A percentile compares a stretch with the other conserved stretches of the same genome.
Evolutionary conservation across 2,113 vertebrate species (phyloP).

Genomic region (Corythornis cristatus): DNA sequence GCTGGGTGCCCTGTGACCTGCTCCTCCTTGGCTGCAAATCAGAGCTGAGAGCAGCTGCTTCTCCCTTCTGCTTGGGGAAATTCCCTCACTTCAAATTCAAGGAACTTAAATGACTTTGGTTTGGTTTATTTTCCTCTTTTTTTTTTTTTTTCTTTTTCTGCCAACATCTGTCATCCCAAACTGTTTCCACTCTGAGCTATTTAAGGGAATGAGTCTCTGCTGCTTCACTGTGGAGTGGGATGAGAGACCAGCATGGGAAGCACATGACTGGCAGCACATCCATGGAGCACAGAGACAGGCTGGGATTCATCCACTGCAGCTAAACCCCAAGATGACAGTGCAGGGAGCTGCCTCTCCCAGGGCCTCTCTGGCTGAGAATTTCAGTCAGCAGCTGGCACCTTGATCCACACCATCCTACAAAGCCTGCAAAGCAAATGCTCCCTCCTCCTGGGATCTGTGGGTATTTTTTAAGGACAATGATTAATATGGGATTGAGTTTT

Average conservation of each 20-base stretch:
- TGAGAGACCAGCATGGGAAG: background rate
- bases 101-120: background rate
- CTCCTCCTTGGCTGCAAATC: background rate
- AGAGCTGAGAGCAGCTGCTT: background rate
- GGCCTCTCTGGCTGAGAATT: background rate
- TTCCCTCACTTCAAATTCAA: background rate
- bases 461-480: background rate
- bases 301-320: background rate
- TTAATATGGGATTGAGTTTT: background rate
- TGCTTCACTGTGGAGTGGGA: background rate
- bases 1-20: too few species aligned
- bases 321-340: background rate
- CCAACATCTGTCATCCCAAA: background rate
- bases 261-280: rapidly evolving
- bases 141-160: background rate
- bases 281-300: background rate
- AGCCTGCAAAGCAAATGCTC: background rate
- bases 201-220: background rate
- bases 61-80: background rate
- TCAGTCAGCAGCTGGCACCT: background rate
- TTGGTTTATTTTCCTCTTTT: background rate
- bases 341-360: background rate
- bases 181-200: background rate
- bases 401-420: background rate
- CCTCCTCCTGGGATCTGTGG: background rate